phyloP scores from a whole-genome alignment of 2,888 invertebrate species.

The Xanthorhoe spadicearia region DNA sequence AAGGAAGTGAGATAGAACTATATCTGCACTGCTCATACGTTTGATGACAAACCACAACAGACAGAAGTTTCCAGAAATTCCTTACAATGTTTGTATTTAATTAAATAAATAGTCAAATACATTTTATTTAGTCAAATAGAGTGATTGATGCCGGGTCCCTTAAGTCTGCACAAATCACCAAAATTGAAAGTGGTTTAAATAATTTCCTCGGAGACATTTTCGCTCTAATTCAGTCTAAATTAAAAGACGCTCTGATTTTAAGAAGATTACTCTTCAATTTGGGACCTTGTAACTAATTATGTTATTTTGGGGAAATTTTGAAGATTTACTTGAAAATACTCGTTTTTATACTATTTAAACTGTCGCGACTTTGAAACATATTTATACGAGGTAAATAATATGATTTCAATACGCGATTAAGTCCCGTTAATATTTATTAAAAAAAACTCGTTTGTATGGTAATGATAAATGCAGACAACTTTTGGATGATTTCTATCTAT shows the following conservation, averaged over 20 bases:
- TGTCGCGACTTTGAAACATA: too few species aligned
- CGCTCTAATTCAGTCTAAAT: conserved; percentile 17
- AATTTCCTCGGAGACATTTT: conserved; percentile 33
- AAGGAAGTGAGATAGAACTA: too few species aligned
- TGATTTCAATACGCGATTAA: too few species aligned
- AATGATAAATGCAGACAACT: too few species aligned
- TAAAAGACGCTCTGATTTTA: conserved; percentile 24
- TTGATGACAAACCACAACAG: too few species aligned
- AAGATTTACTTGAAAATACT: neutral
- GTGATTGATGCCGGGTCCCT: conserved; percentile 6
- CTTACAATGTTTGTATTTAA: neutral
- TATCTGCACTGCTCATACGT: too few species aligned
- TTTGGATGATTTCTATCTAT: too few species aligned
- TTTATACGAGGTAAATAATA: too few species aligned
- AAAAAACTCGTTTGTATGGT: neutral
- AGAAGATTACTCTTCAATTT: conserved; percentile 26
- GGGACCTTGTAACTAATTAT: conserved; percentile 16
- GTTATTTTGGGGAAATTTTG: conserved; percentile 3
- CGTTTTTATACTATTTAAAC: too few species aligned
- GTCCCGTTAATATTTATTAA: too few species aligned
- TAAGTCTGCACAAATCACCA: conserved; percentile 6
- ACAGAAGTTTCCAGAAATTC: too few species aligned
- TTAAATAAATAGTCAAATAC: neutral
- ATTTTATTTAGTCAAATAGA: neutral
- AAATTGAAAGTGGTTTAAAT: conserved; percentile 21